Evolutionary conservation across 1,140 invertebrate species (phyloP), one percentile per base, ranked within the genome.

Genomic region (Cydia splendana): DNA sequence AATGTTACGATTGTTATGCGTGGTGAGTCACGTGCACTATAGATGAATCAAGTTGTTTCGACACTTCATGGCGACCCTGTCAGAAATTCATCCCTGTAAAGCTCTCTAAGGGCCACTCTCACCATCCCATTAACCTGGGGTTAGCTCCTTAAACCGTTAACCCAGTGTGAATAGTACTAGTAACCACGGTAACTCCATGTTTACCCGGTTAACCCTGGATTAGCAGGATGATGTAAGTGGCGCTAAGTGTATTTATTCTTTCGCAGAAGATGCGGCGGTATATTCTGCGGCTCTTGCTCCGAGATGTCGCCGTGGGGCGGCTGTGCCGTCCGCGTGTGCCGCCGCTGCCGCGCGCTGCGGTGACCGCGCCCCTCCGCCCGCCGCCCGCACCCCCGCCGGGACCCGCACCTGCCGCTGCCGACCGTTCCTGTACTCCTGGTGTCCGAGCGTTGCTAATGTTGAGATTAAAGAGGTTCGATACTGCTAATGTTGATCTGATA

Each of bases 261-360:
- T 62, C 18, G 4, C 85, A 92, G 91, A 75, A 82, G 86, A 3
- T 92, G 91, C 82, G 91, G 91, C 69, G 89, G 91, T 6, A 91
- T 92, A 65, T 92, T 92, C 85, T 92, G 91, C 87, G 85, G 88
- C 10, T 91, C 91, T 73, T 92, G 91, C 75, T 91, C 89, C 13
- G 87, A 91, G 85, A 87, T 92, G 88, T 85, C 85, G 45, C 81
- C 88, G 75, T 88, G 86, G 85, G 89, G 89, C 77, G 85, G 85
- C 80, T 87, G 86, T 67, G 76, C 85, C 7, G 87, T 93, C 81
- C 89, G 91, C 76, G 82, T 90, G 76, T 91, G 91, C 62, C 84
- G 86, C n/a, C 87, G 87, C 24, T 91, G 91, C 79, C 89, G 87
- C 78, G 81, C 85, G 81, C 84, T 82, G 86, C 86, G 89, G 88